These are phyloP conservation scores for Larimichthys polyactis DNA, from an alignment of 2,113 vertebrate species.

Conservation along the genomic window DNA sequence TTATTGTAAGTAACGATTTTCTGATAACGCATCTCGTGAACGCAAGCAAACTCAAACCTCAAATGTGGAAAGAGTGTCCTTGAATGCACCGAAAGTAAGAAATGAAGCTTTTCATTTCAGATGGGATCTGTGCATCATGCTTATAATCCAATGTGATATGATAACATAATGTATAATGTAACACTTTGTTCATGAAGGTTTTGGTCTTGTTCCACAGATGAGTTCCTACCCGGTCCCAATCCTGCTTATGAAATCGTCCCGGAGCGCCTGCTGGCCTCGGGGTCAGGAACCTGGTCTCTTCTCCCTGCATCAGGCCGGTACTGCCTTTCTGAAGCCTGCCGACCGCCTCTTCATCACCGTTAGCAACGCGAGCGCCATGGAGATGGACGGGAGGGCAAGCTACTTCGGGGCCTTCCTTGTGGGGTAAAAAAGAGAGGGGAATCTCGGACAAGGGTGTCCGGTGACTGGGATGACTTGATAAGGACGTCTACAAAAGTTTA, in stretches of 20 bases:
- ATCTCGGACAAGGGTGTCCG: not conserved
- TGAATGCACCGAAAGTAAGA: not conserved
- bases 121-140: not conserved
- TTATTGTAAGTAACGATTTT: not conserved
- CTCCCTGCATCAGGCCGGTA: constrained; percentile 93
- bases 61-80: not conserved
- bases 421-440: constrained; percentile 76
- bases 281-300: constrained; percentile 90
- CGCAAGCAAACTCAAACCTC: not conserved
- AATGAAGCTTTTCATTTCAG: not conserved
- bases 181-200: not conserved
- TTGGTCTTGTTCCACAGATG: constrained; percentile 57
- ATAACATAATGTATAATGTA: no score
- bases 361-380: constrained; percentile 87
- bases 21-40: not conserved
- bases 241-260: constrained; percentile 92
- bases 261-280: constrained; percentile 92
- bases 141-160: not conserved
- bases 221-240: constrained; percentile 90
- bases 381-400: constrained; percentile 92
- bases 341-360: constrained; percentile 93
- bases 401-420: constrained; percentile 93
- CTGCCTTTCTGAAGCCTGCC: constrained; percentile 87
- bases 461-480: constrained; percentile 20
- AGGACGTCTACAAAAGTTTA: constrained; percentile 3